Conservation (phyloP, 2,888 invertebrate genomes). For the Proisotoma minuta region DNA sequence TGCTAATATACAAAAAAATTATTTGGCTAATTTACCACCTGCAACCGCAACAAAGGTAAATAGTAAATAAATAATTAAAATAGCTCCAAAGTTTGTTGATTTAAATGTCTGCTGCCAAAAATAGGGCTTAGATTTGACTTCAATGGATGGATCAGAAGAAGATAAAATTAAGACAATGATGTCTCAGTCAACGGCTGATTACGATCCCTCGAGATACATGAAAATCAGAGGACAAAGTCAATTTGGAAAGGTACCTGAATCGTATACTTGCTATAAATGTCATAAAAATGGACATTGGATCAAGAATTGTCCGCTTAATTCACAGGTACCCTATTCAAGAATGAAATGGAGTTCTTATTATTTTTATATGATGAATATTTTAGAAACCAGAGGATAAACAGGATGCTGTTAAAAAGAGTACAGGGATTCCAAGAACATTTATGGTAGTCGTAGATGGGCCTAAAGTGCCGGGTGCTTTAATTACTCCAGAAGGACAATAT, state of each 20-base stretch:
- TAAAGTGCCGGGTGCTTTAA: conserved; percentile 82
- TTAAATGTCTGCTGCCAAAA: no score
- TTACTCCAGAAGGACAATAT: conserved; percentile 80
- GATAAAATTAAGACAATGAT: conserved; percentile 98
- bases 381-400: background rate
- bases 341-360: no score
- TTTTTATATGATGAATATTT: background rate
- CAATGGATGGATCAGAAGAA: conserved; percentile 89
- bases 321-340: no score
- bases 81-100: background rate
- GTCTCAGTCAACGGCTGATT: conserved; percentile 92
- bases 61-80: background rate
- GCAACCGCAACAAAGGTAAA: conserved; percentile 38
- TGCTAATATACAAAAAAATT: conserved; percentile 26
- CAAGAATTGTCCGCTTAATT: conserved; percentile 89
- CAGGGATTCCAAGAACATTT: conserved; percentile 95
- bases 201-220: conserved; percentile 92
- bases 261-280: conserved; percentile 91
- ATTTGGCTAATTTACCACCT: conserved; percentile 17
- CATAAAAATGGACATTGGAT: conserved; percentile 96
- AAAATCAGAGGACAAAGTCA: conserved; percentile 50
- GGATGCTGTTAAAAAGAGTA: conserved; percentile 79
- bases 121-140: conserved; percentile 72
- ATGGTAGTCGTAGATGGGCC: conserved; percentile 89
- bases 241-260: conserved; percentile 81